Evolutionary conservation across 2,888 invertebrate genomes (phyloP), one percentile per base, ranked within the genome.

Genomic region (Pollenia angustigena): DNA sequence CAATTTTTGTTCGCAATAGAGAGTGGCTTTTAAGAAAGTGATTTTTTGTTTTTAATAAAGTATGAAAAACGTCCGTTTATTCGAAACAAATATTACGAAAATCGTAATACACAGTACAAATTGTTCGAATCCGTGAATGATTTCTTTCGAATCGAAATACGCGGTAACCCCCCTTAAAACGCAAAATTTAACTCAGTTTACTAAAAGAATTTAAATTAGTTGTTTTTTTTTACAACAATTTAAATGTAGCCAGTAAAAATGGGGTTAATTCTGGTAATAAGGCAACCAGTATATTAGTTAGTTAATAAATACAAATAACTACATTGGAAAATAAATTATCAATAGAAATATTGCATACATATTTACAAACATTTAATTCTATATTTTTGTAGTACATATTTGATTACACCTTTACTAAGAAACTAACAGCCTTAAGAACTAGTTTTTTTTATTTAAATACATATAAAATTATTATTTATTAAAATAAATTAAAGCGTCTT

Each of bases 401-500:
- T 32, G 6, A 32, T 6, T 32, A 42, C 16, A 60, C 62, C 48
- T 78, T 40, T 66, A 76, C 68, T 75, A 50, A 71, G 60, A 62
- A 58, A 68, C 42, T 75, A 74, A 75, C 82, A 82, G 79, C 85
- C 82, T 62, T 87, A 87, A 40, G 44, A 83, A 78, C 54, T 64
- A 69, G 42, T 76, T 66, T 16, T 62, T 62, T 23, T 60, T 32
- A 32, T 32, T n/a, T 32, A 72, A 14, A 54, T 50, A 23, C 23
- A 23, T 23, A 48, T 68, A n/a, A 60, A 1, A 48, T 18, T 54
- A 74, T 62, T 62, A 56, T 52, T 74, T 74, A 48, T 23, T 54
- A 85, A 71, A 79, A 80, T 83, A 83, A 86, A 83, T 87, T 87
- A 87, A 60, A 87, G 80, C 82, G 32, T 46, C 56, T 85, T 54